These are phyloP conservation scores for Thomomys bottae DNA, from an alignment of 2,113 vertebrate species.

Conservation along the genomic window DNA sequence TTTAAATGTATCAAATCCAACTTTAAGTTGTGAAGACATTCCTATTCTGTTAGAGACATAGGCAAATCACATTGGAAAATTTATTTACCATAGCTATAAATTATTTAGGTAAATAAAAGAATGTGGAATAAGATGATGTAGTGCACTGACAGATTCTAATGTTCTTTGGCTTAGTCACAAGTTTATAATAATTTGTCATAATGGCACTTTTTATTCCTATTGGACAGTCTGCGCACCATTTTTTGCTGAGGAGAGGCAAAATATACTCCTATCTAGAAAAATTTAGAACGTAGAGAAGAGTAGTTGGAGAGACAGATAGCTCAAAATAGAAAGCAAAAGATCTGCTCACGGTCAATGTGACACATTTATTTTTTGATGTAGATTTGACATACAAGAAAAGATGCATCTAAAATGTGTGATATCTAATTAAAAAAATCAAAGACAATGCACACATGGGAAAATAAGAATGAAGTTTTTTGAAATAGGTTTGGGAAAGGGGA, in stretches of 20 bases:
- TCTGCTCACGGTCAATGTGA: background rate
- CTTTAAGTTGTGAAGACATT: conserved; percentile 27
- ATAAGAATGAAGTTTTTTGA: no score
- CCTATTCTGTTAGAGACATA: conserved; percentile 5
- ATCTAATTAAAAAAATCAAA: background rate
- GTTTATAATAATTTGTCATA: conserved; percentile 30
- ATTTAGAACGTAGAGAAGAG: background rate
- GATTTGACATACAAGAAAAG: background rate
- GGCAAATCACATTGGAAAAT: background rate
- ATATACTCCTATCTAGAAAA: background rate
- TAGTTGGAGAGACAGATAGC: background rate
- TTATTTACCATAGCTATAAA: background rate
- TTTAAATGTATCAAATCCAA: conserved; percentile 27
- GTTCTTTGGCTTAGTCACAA: background rate
- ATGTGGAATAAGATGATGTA: conserved; percentile 10
- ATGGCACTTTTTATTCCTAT: conserved; percentile 23
- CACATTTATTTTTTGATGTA: background rate
- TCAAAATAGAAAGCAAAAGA: conserved; percentile 13
- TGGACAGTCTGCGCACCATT: background rate
- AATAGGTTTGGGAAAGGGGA: no score
- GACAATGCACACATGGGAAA: no score
- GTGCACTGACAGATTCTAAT: conserved; percentile 9
- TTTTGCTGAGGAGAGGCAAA: background rate
- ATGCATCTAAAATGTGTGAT: background rate
- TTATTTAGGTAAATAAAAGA: background rate